Evolutionary conservation across 2,888 invertebrate genomes (phyloP).

Genomic region (Anoplius nigerrimus): DNA sequence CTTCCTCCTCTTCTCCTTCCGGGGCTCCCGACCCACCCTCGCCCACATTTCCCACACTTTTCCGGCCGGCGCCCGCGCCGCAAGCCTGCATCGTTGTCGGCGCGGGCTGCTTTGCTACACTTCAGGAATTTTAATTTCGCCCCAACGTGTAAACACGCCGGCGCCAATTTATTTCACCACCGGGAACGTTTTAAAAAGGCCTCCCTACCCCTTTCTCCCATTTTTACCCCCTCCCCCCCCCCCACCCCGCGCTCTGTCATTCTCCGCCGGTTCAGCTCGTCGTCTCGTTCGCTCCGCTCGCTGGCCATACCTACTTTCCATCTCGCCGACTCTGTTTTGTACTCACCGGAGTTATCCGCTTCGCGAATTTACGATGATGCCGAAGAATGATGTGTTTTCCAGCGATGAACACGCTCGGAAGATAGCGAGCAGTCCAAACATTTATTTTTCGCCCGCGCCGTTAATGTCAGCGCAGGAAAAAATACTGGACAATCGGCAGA

Average conservation of each 20-base stretch:
- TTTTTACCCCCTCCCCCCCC: background rate
- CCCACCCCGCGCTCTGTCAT: background rate
- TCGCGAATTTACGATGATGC: slow-evolving; percentile 47
- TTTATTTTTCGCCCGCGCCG: too few relatives aligned
- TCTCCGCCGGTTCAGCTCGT: background rate
- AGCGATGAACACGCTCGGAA: slow-evolving; percentile 12
- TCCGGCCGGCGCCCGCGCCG: slow-evolving; percentile 15
- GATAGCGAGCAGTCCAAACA: too few relatives aligned
- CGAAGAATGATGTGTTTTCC: slow-evolving; percentile 41
- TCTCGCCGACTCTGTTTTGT: too few relatives aligned
- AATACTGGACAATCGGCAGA: background rate
- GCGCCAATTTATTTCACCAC: slow-evolving; percentile 66
- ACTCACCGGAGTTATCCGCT: too few relatives aligned
- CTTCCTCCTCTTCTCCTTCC: background rate
- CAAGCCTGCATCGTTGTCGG: slow-evolving; percentile 38
- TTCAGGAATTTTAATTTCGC: slow-evolving; percentile 67
- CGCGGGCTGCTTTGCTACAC: slow-evolving; percentile 53
- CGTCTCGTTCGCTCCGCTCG: background rate
- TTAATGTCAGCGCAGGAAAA: too few relatives aligned
- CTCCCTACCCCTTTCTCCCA: slow-evolving; percentile 19
- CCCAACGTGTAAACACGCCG: slow-evolving; percentile 64
- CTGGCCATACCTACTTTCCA: too few relatives aligned
- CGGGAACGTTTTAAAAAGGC: slow-evolving; percentile 52
- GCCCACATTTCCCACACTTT: slow-evolving; percentile 16
- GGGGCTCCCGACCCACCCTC: slow-evolving; percentile 13